Evolutionary conservation across 2,888 invertebrate genomes (phyloP).

Genomic region (Syrphus vitripennis): DNA sequence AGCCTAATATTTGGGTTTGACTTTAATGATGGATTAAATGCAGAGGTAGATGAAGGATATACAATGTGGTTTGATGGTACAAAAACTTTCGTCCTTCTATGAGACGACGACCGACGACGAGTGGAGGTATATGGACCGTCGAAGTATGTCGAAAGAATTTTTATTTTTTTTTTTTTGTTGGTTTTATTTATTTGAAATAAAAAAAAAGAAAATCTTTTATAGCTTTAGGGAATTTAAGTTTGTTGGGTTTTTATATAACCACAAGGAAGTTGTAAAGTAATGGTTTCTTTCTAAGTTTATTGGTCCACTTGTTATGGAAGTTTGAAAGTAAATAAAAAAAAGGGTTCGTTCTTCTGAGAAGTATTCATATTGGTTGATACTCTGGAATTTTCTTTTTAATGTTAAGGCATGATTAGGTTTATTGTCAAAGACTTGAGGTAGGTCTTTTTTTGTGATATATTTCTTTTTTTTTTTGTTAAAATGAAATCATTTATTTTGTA

Average conservation of each 20-base stretch:
- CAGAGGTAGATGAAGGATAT: conserved; percentile 33
- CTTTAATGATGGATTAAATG: conserved; percentile 59
- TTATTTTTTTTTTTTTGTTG: not conserved
- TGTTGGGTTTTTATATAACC: not conserved
- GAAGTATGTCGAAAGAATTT: not conserved
- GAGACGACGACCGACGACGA: no score
- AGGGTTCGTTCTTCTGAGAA: not conserved
- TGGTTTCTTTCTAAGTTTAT: not conserved
- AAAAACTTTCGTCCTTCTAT: not conserved
- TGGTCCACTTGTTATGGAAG: not conserved
- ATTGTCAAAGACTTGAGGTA: not conserved
- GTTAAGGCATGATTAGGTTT: not conserved
- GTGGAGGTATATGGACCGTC: not conserved
- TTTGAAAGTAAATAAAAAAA: not conserved
- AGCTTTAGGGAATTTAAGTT: not conserved
- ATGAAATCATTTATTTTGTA: no score
- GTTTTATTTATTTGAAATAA: not conserved
- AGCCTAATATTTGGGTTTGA: conserved; percentile 41
- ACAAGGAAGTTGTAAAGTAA: not conserved
- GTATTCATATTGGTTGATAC: not conserved
- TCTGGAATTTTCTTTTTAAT: not conserved
- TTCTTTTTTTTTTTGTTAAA: no score
- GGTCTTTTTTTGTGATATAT: not conserved
- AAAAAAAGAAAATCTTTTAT: not conserved
- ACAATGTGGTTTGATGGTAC: not conserved